Conservation (phyloP, 1,140 invertebrate genomes). For the Aphidius gifuensis region DNA sequence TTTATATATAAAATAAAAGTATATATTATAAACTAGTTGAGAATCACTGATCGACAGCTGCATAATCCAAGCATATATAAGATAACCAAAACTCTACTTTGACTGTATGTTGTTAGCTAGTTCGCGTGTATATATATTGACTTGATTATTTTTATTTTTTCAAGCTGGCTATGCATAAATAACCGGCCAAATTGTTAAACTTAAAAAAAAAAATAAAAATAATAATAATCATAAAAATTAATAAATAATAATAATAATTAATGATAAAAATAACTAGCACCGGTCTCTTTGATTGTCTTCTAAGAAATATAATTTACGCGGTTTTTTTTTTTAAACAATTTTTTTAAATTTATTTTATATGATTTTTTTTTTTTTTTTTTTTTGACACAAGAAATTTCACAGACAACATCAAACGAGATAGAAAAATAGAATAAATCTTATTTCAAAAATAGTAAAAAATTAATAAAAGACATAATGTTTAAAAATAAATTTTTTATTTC, state of each 20-base stretch:
- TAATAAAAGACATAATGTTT: too few species aligned
- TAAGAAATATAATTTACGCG: constrained; percentile 32
- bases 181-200: constrained; percentile 18
- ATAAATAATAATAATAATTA: constrained; percentile 14
- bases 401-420: too few species aligned
- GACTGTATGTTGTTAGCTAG: constrained; percentile 22
- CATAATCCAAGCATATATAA: constrained; percentile 33
- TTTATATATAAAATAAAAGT: constrained; percentile 13
- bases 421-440: too few species aligned
- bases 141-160: constrained; percentile 17
- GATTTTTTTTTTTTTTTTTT: too few species aligned
- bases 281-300: constrained; percentile 48
- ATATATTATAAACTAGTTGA: constrained; percentile 30
- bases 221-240: constrained; percentile 11
- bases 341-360: too few species aligned
- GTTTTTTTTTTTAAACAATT: not conserved
- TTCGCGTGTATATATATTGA: constrained; percentile 28
- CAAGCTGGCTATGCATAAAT: constrained; percentile 30
- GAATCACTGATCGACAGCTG: constrained; percentile 48
- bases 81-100: constrained; percentile 41
- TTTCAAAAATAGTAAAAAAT: too few species aligned
- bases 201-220: constrained; percentile 7
- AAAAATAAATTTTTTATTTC: too few species aligned
- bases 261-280: constrained; percentile 14
- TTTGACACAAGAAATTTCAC: too few species aligned